phyloP scores from a whole-genome alignment of 2,888 invertebrate genomes.

The Penaeus monodon region DNA sequence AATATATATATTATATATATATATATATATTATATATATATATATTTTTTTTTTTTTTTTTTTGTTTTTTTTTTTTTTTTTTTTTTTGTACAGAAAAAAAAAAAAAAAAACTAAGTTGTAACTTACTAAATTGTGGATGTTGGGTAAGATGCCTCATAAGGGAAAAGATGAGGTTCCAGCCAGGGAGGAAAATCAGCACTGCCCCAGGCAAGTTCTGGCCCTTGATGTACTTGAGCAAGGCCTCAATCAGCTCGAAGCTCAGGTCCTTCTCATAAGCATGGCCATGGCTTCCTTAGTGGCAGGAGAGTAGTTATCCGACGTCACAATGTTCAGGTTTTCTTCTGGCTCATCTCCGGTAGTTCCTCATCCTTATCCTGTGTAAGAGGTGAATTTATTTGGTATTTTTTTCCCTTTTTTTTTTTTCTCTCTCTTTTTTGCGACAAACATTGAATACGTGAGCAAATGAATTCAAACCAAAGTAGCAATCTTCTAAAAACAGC shows the following conservation, averaged over 20 bases:
- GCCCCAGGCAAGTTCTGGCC: constrained; percentile 81
- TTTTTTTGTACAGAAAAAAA: not conserved
- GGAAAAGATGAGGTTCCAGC: constrained; percentile 96
- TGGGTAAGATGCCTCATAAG: constrained; percentile 87
- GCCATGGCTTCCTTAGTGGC: constrained; percentile 80
- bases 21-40: no score
- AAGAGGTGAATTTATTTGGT: not conserved
- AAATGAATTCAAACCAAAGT: not conserved
- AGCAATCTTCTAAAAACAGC: not conserved
- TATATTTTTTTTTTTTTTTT: no score
- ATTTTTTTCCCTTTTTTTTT: no score
- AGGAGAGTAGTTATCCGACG: constrained; percentile 69
- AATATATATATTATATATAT: no score
- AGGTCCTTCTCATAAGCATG: constrained; percentile 84
- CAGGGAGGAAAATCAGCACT: constrained; percentile 92
- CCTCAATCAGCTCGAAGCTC: constrained; percentile 87
- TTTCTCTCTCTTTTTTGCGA: not conserved
- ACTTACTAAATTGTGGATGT: constrained; percentile 79
- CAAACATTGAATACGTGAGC: not conserved
- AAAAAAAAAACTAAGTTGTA: not conserved
- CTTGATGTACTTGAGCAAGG: constrained; percentile 75
- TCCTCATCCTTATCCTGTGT: constrained; percentile 58
- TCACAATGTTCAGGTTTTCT: constrained; percentile 80
- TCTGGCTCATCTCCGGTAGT: constrained; percentile 70
- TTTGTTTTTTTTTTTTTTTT: no score